Evolutionary conservation across 2,888 invertebrate genomes (phyloP).

Genomic region (Biston stratarius): DNA sequence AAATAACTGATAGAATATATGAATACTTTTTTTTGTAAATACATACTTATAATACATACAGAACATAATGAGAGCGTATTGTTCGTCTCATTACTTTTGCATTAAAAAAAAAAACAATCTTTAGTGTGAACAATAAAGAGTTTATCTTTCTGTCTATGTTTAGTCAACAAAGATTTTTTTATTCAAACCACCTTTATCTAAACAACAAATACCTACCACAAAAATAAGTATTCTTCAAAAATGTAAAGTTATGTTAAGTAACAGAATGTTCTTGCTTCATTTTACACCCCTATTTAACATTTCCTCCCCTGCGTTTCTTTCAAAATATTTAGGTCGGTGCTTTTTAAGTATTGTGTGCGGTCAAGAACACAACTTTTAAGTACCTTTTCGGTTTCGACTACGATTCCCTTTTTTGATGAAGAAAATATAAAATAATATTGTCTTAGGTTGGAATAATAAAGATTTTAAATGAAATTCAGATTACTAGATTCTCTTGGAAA

Average conservation of each 20-base stretch:
- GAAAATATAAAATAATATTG: not conserved
- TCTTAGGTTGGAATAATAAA: no score
- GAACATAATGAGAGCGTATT: no score
- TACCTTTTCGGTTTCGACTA: slow-evolving; percentile 13
- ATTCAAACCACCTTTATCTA: slow-evolving; percentile 12
- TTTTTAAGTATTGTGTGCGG: slow-evolving; percentile 34
- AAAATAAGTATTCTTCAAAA: slow-evolving; percentile 39
- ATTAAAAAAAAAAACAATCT: no score
- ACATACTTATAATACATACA: no score
- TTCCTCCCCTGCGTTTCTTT: slow-evolving; percentile 43
- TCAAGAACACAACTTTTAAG: slow-evolving; percentile 18
- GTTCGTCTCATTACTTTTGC: no score
- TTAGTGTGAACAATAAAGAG: no score
- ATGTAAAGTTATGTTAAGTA: slow-evolving; percentile 49
- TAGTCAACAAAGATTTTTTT: not conserved
- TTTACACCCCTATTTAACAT: slow-evolving; percentile 45
- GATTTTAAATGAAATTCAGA: no score
- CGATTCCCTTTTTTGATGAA: not conserved
- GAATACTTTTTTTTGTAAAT: no score
- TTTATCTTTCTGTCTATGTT: no score
- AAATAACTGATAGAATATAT: no score
- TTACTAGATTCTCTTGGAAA: no score
- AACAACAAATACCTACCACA: slow-evolving; percentile 25
- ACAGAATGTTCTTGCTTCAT: slow-evolving; percentile 44
- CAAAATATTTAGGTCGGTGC: slow-evolving; percentile 44